phyloP scores from a whole-genome alignment of 2,113 vertebrate species.

The Phasianus colchicus region DNA sequence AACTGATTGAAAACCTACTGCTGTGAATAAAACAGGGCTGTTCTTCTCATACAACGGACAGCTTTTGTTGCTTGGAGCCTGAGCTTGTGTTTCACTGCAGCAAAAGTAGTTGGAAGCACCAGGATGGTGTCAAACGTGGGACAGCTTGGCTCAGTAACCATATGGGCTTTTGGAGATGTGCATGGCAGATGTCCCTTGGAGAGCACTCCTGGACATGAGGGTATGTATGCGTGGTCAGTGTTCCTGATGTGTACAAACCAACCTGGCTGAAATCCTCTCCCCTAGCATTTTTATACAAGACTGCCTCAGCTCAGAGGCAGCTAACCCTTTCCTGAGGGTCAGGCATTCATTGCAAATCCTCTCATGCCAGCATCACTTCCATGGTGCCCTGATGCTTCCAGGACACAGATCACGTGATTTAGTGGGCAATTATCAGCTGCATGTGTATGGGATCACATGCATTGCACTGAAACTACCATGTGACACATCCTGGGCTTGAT shows the following conservation, averaged over 20 bases:
- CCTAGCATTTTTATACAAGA: background rate
- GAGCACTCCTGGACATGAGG: background rate
- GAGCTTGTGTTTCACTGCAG: background rate
- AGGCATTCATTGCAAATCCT: background rate
- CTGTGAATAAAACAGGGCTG: background rate
- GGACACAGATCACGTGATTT: background rate
- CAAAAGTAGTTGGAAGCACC: background rate
- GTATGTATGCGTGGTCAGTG: background rate
- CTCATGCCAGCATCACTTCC: background rate
- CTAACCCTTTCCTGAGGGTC: background rate
- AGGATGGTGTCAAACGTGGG: background rate
- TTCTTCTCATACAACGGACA: background rate
- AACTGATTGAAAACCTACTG: background rate
- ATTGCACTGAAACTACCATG: background rate
- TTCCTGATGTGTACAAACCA: background rate
- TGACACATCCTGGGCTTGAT: background rate
- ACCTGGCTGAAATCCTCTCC: background rate
- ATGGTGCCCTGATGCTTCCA: background rate
- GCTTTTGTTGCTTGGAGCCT: background rate
- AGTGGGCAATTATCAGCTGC: background rate
- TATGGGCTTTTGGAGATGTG: fast-evolving
- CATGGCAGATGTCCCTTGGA: background rate
- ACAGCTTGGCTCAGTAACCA: background rate
- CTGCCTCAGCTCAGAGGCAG: background rate
- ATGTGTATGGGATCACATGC: background rate